phyloP scores from a whole-genome alignment of 2,113 vertebrate species.

The Psittacula cyanocephala region DNA sequence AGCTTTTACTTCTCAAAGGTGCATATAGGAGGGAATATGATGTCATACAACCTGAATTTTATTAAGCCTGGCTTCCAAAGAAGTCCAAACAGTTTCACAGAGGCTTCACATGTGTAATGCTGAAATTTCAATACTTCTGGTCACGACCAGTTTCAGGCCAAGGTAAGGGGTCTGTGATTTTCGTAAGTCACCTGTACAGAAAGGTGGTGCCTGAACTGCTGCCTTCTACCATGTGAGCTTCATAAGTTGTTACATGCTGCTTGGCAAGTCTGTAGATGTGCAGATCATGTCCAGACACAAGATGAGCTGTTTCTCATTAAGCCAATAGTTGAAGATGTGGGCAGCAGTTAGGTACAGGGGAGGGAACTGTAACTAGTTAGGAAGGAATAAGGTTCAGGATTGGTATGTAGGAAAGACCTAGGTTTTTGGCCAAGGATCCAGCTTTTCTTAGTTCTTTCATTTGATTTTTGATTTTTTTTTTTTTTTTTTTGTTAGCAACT shows the following conservation, averaged over 20 bases:
- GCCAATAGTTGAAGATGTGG: not conserved
- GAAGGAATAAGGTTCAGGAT: not conserved
- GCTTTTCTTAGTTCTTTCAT: not conserved
- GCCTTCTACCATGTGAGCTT: not conserved
- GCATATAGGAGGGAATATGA: not conserved
- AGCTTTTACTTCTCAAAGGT: not conserved
- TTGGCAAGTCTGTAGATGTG: not conserved
- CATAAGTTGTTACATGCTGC: not conserved
- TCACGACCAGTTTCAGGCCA: not conserved
- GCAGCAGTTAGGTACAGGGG: not conserved
- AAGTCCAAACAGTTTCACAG: not conserved
- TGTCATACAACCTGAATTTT: not conserved
- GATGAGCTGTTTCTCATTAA: not conserved
- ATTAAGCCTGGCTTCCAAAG: not conserved
- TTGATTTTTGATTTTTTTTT: not conserved
- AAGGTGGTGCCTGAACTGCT: not conserved
- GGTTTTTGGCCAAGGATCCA: not conserved
- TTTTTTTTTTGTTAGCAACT: not conserved
- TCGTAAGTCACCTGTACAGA: not conserved
- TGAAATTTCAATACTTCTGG: not conserved
- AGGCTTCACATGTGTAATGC: not conserved
- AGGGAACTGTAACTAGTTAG: not conserved
- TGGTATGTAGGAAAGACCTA: not conserved
- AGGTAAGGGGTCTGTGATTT: not conserved
- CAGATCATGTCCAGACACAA: not conserved